phyloP scores from a whole-genome alignment of 2,113 vertebrate species.

The Ovibos moschatus region DNA sequence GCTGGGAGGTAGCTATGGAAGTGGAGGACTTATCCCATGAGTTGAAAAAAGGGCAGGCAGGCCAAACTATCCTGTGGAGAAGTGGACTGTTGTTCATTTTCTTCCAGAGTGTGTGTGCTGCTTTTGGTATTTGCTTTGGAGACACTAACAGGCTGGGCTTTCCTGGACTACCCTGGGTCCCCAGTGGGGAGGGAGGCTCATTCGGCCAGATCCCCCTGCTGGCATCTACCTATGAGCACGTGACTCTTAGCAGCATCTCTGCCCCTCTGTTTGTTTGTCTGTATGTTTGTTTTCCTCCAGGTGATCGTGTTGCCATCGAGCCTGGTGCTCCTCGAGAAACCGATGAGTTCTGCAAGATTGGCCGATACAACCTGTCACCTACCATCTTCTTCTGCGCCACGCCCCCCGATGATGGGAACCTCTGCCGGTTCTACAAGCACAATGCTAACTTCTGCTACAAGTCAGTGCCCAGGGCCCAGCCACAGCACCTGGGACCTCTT shows the following conservation, averaged over 20 bases:
- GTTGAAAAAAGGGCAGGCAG: not conserved
- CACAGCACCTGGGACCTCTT: not conserved
- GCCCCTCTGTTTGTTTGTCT: not conserved
- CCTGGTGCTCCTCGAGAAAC: slow-evolving; percentile 90
- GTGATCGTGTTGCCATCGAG: slow-evolving; percentile 95
- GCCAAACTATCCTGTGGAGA: not conserved
- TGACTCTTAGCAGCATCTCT: not conserved
- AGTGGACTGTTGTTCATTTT: not conserved
- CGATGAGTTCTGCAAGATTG: slow-evolving; percentile 93
- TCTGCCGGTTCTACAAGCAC: slow-evolving; percentile 94
- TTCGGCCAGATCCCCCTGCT: too few relatives aligned
- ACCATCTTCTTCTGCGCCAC: slow-evolving; percentile 96
- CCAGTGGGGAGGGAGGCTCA: not conserved
- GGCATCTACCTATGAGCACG: not conserved
- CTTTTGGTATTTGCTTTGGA: not conserved
- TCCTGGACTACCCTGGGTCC: not conserved
- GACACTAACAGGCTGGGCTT: not conserved
- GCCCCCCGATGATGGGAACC: slow-evolving; percentile 92
- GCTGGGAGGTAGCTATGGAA: not conserved
- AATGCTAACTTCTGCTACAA: slow-evolving; percentile 95
- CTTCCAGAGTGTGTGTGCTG: not conserved
- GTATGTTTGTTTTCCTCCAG: slow-evolving; percentile 71
- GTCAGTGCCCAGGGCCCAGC: slow-evolving; percentile 78
- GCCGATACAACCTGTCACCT: slow-evolving; percentile 94
- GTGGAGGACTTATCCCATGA: not conserved